Conservation (phyloP, 2,113 vertebrate species). For the Heterotis niloticus region DNA sequence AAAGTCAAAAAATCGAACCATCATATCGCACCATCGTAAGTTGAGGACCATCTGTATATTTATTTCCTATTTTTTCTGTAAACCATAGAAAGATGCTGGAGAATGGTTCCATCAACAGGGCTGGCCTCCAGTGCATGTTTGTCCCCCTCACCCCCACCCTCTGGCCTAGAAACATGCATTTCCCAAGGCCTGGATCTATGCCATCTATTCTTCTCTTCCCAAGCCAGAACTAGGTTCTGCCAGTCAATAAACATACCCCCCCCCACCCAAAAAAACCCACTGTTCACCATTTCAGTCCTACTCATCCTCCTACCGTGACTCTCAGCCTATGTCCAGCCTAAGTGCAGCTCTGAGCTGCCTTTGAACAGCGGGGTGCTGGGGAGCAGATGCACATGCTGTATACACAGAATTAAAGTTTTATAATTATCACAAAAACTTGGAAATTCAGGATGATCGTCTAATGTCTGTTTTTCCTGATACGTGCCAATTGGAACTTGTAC, state of each 20-base stretch:
- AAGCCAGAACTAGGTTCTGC: slow-evolving; percentile 43
- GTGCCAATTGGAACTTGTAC: neutral
- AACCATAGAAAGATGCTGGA: slow-evolving; percentile 62
- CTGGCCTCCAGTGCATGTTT: slow-evolving; percentile 21
- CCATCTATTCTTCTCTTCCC: slow-evolving; percentile 56
- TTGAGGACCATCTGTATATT: slow-evolving; percentile 36
- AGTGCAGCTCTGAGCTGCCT: neutral
- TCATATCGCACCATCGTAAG: no score
- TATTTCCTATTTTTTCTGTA: slow-evolving; percentile 58
- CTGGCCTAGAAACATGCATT: slow-evolving; percentile 57
- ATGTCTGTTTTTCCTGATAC: neutral
- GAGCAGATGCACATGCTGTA: neutral
- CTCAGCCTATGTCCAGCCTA: neutral
- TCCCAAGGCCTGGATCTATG: slow-evolving; percentile 59
- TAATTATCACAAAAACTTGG: neutral
- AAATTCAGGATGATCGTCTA: neutral
- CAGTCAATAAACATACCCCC: slow-evolving; percentile 63
- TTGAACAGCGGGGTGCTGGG: neutral
- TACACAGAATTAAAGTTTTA: neutral
- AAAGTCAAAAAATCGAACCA: no score
- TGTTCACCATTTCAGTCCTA: neutral
- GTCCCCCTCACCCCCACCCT: neutral
- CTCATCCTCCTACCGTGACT: neutral
- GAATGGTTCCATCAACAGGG: slow-evolving; percentile 68
- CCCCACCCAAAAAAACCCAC: neutral